These are phyloP conservation scores for Colistium nudipinnis DNA, from an alignment of 2,113 vertebrate genomes.

Conservation along the genomic window DNA sequence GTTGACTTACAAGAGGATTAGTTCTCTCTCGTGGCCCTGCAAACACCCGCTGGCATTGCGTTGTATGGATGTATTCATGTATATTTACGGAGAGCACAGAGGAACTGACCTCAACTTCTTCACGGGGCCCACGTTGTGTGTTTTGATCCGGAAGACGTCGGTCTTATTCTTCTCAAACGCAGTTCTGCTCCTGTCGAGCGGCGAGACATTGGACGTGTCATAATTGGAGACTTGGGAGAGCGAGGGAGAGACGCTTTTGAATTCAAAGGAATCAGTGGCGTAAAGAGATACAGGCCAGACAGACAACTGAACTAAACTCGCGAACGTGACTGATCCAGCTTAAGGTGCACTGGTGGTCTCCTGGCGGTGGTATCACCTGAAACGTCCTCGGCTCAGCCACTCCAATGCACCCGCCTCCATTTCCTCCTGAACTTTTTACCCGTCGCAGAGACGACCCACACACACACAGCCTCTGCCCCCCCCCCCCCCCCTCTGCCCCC, in stretches of 20 bases:
- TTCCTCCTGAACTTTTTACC: conserved; percentile 13
- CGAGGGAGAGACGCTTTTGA: background rate
- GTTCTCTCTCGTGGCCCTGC: background rate
- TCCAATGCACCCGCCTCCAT: conserved; percentile 18
- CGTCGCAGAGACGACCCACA: conserved; percentile 24
- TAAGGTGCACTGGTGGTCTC: conserved; percentile 31
- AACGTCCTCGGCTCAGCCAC: conserved; percentile 20
- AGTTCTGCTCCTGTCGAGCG: conserved; percentile 88
- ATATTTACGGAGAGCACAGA: background rate
- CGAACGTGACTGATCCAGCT: conserved; percentile 22
- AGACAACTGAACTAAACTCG: conserved; percentile 13
- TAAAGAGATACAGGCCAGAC: conserved; percentile 14
- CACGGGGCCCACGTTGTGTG: conserved; percentile 94
- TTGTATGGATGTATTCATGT: background rate
- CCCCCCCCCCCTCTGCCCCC: no score
- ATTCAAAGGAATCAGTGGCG: background rate
- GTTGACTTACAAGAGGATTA: background rate
- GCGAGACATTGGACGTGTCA: conserved; percentile 3
- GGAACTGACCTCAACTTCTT: conserved; percentile 90
- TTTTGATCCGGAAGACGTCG: conserved; percentile 96
- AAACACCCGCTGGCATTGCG: background rate
- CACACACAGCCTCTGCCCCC: conserved; percentile 4
- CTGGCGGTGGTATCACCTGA: conserved; percentile 39
- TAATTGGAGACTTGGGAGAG: background rate
- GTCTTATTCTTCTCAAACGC: conserved; percentile 97